Evolutionary conservation across 2,888 invertebrate species (phyloP), one percentile per base, ranked within the genome.

Genomic region (Orthosia incerta): DNA sequence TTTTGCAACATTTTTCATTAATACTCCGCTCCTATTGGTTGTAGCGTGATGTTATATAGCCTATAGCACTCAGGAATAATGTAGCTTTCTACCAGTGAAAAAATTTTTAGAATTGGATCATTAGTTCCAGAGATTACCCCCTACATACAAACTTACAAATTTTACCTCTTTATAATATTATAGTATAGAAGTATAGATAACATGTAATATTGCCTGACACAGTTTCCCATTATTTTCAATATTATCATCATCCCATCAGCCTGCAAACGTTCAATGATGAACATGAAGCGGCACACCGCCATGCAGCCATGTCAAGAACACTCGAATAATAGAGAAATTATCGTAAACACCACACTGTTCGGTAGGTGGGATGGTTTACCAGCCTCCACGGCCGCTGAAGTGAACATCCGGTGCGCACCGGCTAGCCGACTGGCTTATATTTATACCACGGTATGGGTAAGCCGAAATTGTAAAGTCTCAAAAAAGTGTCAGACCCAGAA

Each of bases 121-220:
- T n/a, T n/a, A n/a, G n/a, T n/a, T n/a, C n/a, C n/a, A n/a, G n/a
- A n/a, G n/a, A n/a, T n/a, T n/a, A n/a, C n/a, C n/a, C n/a, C n/a
- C n/a, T n/a, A n/a, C n/a, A n/a, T n/a, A n/a, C n/a, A n/a, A n/a
- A n/a, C n/a, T n/a, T n/a, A n/a, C n/a, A n/a, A n/a, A n/a, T n/a
- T n/a, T n/a, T n/a, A n/a, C n/a, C n/a, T n/a, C n/a, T n/a, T n/a
- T n/a, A n/a, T n/a, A n/a, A n/a, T n/a, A n/a, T n/a, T n/a, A n/a
- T n/a, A n/a, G n/a, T n/a, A n/a, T n/a, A n/a, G n/a, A n/a, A n/a
- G n/a, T n/a, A n/a, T n/a, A n/a, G n/a, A n/a, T 23, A 31, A 76
- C 15, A 39, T 46, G n/a, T 26, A 48, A 53, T 20, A 68, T n/a
- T 12, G 16, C n/a, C 57, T 68, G 78, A 23, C 59, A 67, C 59